Conservation (phyloP, 1,140 invertebrate species). For the Colletes latitarsis region DNA sequence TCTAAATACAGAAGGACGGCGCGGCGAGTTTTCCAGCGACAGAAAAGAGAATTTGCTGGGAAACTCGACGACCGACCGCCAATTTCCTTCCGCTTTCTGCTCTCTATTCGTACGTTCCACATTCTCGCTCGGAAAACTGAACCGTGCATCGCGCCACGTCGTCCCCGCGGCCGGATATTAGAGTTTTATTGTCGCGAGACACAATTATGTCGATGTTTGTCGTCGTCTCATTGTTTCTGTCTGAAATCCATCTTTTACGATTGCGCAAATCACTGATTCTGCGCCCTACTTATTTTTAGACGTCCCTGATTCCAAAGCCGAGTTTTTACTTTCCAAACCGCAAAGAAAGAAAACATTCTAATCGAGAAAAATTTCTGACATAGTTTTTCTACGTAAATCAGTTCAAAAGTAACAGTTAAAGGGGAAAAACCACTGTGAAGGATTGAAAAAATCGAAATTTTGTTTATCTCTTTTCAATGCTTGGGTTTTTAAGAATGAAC, state of each 20-base stretch:
- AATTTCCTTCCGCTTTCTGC: constrained; percentile 42
- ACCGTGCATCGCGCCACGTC: not conserved
- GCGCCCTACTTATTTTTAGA: not conserved
- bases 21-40: not conserved
- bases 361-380: too few relatives aligned
- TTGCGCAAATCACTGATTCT: not conserved
- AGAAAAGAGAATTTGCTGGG: constrained; percentile 7
- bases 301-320: not conserved
- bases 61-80: constrained; percentile 26
- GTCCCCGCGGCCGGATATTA: constrained; percentile 53
- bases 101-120: constrained; percentile 9
- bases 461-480: too few relatives aligned
- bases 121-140: constrained; percentile 26
- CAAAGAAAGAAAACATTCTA: too few relatives aligned
- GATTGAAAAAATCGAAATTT: too few relatives aligned
- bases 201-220: constrained; percentile 46
- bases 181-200: constrained; percentile 57
- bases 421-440: too few relatives aligned
- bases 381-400: too few relatives aligned
- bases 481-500: too few relatives aligned
- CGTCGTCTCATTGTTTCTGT: constrained; percentile 9
- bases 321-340: too few relatives aligned
- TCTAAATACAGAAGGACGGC: not conserved
- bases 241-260: not conserved
- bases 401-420: too few relatives aligned